Evolutionary conservation across 2,888 invertebrate species (phyloP), one percentile per base, ranked within the genome.

Genomic region (Tachina grossa): DNA sequence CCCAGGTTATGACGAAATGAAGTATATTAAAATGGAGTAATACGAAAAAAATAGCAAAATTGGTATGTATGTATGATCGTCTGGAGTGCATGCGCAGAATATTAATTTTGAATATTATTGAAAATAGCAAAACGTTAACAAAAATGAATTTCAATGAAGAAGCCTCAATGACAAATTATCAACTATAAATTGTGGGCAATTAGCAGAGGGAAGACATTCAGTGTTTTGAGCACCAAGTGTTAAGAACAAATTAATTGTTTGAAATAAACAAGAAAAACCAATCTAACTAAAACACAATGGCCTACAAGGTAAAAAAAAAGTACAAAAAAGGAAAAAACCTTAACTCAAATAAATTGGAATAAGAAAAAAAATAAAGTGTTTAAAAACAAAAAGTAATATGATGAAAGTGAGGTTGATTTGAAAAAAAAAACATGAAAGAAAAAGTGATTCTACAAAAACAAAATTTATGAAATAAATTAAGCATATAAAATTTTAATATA

Each of bases 141-240:
- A 89, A 90, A 89, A 81, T 87, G 90, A 90, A 91, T 91, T 89
- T 89, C 88, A 91, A 91, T 91, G 90, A 90, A 88, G 89, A 87
- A 87, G 88, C 87, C 88, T 90, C 91, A 91, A 91, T 91, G 91
- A 88, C 91, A 89, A 71, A 84, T 80, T 81, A 43, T 83, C 74
- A 87, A 88, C 87, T 90, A 91, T 91, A 91, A 89, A 91, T 89
- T 86, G 88, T 86, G 80, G 79, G 85, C 77, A 87, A 59, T 82
- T 59, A 69, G 69, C 65, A 66, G 80, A 75, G 82, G 77, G 57
- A 87, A 88, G 87, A 88, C 91, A 91, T 90, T 91, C 91, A 91
- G 91, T 90, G 88, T 87, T 87, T 87, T 86, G 87, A 85, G 83
- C 88, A 87, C 85, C 86, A 71, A 76, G 81, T 75, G 87, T 88